Base-by-base conservation (phyloP, 2,888 invertebrate species). In the Callosobruchus maculatus region DNA sequence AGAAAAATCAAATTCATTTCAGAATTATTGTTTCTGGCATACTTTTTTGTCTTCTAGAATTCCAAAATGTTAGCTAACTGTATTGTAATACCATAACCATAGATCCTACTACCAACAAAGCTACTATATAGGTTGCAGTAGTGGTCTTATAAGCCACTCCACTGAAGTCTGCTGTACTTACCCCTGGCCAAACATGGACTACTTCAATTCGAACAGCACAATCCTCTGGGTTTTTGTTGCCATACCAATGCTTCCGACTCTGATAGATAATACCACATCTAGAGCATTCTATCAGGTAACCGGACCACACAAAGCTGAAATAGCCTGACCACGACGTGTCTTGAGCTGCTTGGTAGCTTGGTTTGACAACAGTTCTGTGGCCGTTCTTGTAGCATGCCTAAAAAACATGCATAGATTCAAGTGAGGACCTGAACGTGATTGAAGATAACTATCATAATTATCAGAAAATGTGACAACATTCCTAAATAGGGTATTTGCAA, bases 181-280 rank as follows among this genome's bases (percentile, higher is more conserved):
- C 90, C 81, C 90, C 91, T 77, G 90, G 90, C 94, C 93, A 94
- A 21, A 93, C 90, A 83, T 93, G 94, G 20, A 91, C 88, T 70
- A 92, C 90, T 85, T 93, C 92, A 5, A 90, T 88, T 74, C 91
- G 87, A 20, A 94, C 93, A 18, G 92, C 92, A 30, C 88, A 86
- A 76, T 92, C 91, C 83, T 93, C 93, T 0, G 94, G 93, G 76
- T 91, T 90, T 80, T 91, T 91, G 82, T 95, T 95, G 4, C 94
- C 94, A 84, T 92, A 94, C 95, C 95, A 95, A 84, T 92, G 93
- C 83, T 95, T 92, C 22, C 94, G 89, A 80, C 93, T 93, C 69
- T 93, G 89, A 81, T 90, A 91, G 76, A 93, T 92, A 78, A 93
- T 91, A 0, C 93, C 93, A 86, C 93, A 95, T 80, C 91, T 90